Evolutionary conservation across 2,797 vertebrate genomes (phyloP), one percentile per base, ranked within the genome.

Genomic region (Sebastolobus alascanus): DNA sequence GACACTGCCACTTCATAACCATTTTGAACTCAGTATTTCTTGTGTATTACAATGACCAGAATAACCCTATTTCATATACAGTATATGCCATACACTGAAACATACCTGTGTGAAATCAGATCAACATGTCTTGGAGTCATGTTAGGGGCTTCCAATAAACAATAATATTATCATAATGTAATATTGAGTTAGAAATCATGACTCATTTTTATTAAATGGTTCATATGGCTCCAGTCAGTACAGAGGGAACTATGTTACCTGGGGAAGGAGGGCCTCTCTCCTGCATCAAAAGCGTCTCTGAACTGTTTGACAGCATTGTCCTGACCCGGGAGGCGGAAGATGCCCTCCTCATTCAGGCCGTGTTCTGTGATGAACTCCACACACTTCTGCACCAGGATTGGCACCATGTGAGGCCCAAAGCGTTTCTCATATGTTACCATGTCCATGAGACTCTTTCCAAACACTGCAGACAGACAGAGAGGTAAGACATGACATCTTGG

Each of bases 281-380:
- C 98, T 0, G 97, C 97, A 1, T 99, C 98, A 0, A 99, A 99
- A 0, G 97, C 96, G 0, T 98, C 97, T 85, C 97, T 93, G 90
- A 99, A 97, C 91, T 97, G 95, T 77, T 97, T 97, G 59, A 99
- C 98, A 20, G 97, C 94, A 69, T 97, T 99, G 92, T 99, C 98
- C 85, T 99, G 99, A 12, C 98, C 99, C 0, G 99, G 99, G 6
- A 99, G 97, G 1, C 99, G 97, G 90, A 99, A 99, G 89, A 99
- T 97, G 2, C 99, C 99, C 88, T 99, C 99, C 87, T 99, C 99
- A 0, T 76, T 87, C 87, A 98, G 75, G 0, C 98, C 99, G 0
- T 97, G 96, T 52, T 97, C 95, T 25, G 89, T 92, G 87, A 99
- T 97, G 91, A 97, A 99, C 89, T 98, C 97, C 0, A 96, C 93